Evolutionary conservation across 2,888 invertebrate species (phyloP), one percentile per base, ranked within the genome.

Genomic region (Callinectes sapidus): DNA sequence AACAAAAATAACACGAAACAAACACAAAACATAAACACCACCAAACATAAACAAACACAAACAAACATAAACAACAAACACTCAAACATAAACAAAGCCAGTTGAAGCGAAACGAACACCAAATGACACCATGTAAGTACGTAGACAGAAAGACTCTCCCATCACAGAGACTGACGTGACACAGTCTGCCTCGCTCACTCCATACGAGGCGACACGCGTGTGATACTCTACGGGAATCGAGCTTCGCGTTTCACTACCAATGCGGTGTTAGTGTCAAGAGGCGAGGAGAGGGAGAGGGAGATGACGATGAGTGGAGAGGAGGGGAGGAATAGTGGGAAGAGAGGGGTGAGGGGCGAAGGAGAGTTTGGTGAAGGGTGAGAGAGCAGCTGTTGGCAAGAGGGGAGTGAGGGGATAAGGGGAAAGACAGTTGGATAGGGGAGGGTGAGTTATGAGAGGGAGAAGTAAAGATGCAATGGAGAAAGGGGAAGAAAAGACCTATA

Each of bases 391-490:
- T 28, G 71, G 71, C 28, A 35, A 13, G 81, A 81, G 81, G 81
- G 81, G 32, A 81, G 35, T 14, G 16, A n/a, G 35, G 81, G 81
- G 14, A 35, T 35, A 81, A 35, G 32, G 14, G 81, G 81, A 16
- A 35, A 81, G 81, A 81, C 81, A 81, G 35, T 32, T 13, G 81
- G 14, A 16, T 23, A 35, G 35, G 81, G 81, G 35, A 81, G 81
- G 81, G 32, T 81, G 81, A 81, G 81, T 81, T 81, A 81, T 81
- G 35, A 14, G 81, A 14, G 81, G 81, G 77, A 77, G 77, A 32
- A 77, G 77, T 23, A 0, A 0, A 35, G 81, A 35, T 81, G 81
- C 32, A 81, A 28, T 32, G 28, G 81, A 81, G 81, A 35, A 81
- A 35, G 81, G 81, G 81, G 35, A 5, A 35, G 28, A 71, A 71